Evolutionary conservation across 2,888 invertebrate species (phyloP).

Genomic region (Acronicta leporina): DNA sequence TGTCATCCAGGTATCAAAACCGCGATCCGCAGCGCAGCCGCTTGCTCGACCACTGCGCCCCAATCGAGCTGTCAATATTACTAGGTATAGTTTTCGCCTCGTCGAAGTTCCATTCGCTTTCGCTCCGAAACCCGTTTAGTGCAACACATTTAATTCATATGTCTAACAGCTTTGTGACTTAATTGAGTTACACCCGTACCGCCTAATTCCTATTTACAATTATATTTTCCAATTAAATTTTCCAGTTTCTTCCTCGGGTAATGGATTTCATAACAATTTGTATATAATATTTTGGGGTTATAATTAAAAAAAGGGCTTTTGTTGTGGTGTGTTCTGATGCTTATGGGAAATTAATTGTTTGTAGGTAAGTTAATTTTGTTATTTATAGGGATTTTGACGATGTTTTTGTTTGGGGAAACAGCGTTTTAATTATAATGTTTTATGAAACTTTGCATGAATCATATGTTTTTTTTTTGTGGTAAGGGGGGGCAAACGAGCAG

Average conservation of each 20-base stretch:
- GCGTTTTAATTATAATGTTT: conserved; percentile 11
- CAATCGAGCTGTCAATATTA: not conserved
- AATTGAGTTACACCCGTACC: conserved; percentile 68
- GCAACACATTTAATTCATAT: conserved; percentile 52
- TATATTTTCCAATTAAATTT: conserved; percentile 79
- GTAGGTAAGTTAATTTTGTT: conserved; percentile 32
- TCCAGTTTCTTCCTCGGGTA: conserved; percentile 73
- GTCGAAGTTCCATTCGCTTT: conserved; percentile 33
- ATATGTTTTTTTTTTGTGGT: not conserved
- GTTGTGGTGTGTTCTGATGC: conserved; percentile 17
- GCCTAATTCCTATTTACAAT: conserved; percentile 73
- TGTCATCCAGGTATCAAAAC: too few species aligned
- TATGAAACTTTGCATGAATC: too few species aligned
- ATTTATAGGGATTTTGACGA: conserved; percentile 11
- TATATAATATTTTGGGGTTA: conserved; percentile 47
- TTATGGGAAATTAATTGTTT: conserved; percentile 51
- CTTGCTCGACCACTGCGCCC: too few species aligned
- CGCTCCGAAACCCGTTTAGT: conserved; percentile 32
- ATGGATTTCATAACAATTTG: conserved; percentile 68
- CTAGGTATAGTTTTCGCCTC: conserved; percentile 16
- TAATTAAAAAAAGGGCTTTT: conserved; percentile 56
- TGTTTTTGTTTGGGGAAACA: conserved; percentile 9
- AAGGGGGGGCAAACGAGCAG: too few species aligned
- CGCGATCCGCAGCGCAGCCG: too few species aligned
- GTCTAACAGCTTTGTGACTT: conserved; percentile 61